A percentile compares a stretch with the other conserved stretches of the same genome.
phyloP scores from a whole-genome alignment of 2,113 vertebrate species.

The Megaceryle maxima region DNA sequence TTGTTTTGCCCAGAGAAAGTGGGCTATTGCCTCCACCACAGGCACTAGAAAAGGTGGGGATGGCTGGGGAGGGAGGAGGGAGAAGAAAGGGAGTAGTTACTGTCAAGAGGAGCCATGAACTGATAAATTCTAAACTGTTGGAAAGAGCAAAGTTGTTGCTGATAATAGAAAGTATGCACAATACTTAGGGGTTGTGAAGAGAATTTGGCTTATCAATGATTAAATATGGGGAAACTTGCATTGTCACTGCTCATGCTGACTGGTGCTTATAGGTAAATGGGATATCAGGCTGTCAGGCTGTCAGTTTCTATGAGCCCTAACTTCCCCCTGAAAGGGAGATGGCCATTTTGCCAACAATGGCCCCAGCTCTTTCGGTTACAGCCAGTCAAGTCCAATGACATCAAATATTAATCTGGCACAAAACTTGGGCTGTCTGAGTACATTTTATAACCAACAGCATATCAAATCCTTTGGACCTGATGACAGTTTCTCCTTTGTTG shows the following conservation, averaged over 20 bases:
- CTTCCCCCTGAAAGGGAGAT: not conserved
- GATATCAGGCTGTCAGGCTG: not conserved
- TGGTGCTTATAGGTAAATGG: not conserved
- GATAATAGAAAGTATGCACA: not conserved
- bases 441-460: conserved; percentile 31
- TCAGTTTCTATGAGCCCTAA: conserved; percentile 26
- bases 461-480: conserved; percentile 39
- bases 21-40: not conserved
- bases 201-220: not conserved
- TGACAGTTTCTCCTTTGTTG: conserved; percentile 32
- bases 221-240: not conserved
- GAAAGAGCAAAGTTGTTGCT: not conserved
- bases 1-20: not conserved
- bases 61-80: not conserved
- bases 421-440: conserved; percentile 8
- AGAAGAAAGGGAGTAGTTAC: not conserved
- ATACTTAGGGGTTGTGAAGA: not conserved
- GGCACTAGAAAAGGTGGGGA: not conserved
- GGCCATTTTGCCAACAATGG: conserved; percentile 31
- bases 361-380: conserved; percentile 12
- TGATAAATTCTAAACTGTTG: not conserved
- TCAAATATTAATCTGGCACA: conserved; percentile 46
- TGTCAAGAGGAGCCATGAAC: not conserved
- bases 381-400: conserved; percentile 58
- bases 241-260: not conserved